Evolutionary conservation across 2,113 vertebrate genomes (phyloP), one percentile per base, ranked within the genome.

Genomic region (Lycaon pictus): DNA sequence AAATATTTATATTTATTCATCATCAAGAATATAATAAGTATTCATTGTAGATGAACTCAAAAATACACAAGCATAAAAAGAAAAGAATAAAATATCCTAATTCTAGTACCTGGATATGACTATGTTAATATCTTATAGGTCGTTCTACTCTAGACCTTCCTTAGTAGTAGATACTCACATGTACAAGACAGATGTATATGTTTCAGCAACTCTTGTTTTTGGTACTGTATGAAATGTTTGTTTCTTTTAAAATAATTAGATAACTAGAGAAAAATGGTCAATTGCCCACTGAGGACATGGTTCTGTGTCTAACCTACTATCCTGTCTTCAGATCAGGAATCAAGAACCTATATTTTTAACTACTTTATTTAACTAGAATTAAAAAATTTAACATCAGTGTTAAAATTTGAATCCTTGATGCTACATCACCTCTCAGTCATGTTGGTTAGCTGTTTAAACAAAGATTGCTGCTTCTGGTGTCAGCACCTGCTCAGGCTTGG

Each of bases 181-280:
- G 43, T 13, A 62, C 0, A n/a, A 65, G 13, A 72, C 11, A 67
- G 5, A 15, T 76, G 8, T 7, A 1, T 67, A 29, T 15, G 72
- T 67, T 90, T 9, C 48, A 93, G 35, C 7, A 83, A 77, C 5
- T 90, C 55, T 77, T 58, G 5, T 63, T 81, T 90, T 23, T 9
- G 9, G 10, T 20, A 63, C 17, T 43, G 2, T 96, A 51, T 82
- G 43, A 89, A 60, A 81, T 25, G 9, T 88, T 88, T 63, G 1
- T 79, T 92, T 93, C n/a, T 55, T 91, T 83, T 0, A 58, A 77
- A 90, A 93, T 88, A 83, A 84, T 55, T 77, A 35, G 16, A 17
- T 69, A 80, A 74, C 11, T 74, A 0, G 65, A 77, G 74, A 77
- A 79, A 76, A 67, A 69, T 20, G 32, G 22, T 32, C 23, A 72